Evolutionary conservation across 2,113 vertebrate species (phyloP).

Genomic region (Phaetusa simplex): DNA sequence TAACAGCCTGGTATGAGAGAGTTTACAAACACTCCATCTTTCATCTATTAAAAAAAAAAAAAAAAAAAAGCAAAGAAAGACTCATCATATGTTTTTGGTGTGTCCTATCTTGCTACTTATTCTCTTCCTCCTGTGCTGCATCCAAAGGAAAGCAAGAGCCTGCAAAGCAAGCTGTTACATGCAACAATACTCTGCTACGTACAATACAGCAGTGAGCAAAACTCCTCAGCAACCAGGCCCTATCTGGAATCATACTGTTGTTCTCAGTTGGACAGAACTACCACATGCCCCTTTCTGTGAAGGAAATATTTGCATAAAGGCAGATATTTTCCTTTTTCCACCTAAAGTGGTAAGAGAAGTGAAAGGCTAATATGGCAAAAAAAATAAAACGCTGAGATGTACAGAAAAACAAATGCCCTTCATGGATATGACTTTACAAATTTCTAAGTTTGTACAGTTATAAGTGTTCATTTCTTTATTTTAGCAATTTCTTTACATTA

Average conservation of each 20-base stretch:
- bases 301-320: background rate
- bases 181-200: background rate
- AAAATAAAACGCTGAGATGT: background rate
- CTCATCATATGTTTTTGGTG: background rate
- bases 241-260: accelerated
- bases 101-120: background rate
- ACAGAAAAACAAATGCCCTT: background rate
- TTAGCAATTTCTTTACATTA: too few species aligned
- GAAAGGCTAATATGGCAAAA: background rate
- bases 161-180: background rate
- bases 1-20: background rate
- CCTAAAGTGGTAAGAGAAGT: background rate
- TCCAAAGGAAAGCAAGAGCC: background rate
- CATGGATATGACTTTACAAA: background rate
- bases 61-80: background rate
- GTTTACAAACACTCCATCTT: background rate
- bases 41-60: background rate
- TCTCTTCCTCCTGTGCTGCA: background rate
- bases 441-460: background rate
- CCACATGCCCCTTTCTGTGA: background rate
- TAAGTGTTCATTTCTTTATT: background rate
- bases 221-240: background rate
- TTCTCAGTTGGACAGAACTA: background rate
- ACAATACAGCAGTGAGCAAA: background rate
- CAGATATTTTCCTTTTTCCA: background rate